A percentile compares a stretch with the other conserved stretches of the same genome.
phyloP scores from a whole-genome alignment of 2,113 vertebrate genomes.

The Pelodiscus sinensis region DNA sequence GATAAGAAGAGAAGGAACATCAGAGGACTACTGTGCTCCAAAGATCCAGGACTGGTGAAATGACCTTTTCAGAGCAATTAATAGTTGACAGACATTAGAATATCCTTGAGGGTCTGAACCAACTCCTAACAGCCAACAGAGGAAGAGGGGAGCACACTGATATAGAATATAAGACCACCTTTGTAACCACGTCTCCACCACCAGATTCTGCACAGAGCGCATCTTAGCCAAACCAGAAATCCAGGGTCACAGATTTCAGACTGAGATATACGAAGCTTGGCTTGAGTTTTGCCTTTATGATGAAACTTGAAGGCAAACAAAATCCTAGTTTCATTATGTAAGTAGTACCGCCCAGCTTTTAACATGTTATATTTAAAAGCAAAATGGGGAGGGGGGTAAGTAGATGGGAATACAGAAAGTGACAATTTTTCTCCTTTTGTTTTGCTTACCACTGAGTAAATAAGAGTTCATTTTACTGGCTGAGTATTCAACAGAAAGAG shows the following conservation, averaged over 20 bases:
- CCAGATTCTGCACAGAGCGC: neutral
- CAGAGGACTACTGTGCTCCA: neutral
- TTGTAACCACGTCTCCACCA: neutral
- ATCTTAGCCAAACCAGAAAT: neutral
- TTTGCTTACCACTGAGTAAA: constrained; percentile 9
- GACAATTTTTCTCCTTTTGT: constrained; percentile 16
- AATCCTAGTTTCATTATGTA: neutral
- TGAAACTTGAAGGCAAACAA: neutral
- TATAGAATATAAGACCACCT: fast-evolving
- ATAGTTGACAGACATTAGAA: neutral
- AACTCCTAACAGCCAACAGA: neutral
- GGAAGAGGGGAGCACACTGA: fast-evolving
- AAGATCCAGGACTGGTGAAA: neutral
- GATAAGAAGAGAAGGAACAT: neutral
- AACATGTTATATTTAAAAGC: neutral
- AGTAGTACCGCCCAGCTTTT: neutral
- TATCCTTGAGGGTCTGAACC: neutral
- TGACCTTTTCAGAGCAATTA: neutral
- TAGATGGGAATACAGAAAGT: neutral
- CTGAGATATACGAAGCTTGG: neutral
- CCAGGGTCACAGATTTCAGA: neutral
- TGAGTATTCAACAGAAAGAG: constrained; percentile 13
- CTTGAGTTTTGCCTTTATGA: neutral
- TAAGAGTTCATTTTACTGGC: neutral
- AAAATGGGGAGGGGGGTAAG: neutral